Evolutionary conservation across 2,888 invertebrate species (phyloP), one percentile per base, ranked within the genome.

Genomic region (Phortica okadai): DNA sequence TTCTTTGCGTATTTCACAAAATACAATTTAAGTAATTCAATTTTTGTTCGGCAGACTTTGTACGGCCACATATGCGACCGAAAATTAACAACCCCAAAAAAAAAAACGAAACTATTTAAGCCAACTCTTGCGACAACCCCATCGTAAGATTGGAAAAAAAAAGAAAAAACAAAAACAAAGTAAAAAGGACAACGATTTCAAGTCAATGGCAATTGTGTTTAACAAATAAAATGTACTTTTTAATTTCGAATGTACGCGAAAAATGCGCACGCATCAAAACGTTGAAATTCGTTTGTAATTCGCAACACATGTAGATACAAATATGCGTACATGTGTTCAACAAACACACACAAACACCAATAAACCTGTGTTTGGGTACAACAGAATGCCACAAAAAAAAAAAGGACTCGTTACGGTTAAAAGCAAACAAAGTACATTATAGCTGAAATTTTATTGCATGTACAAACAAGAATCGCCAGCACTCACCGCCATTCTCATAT

Each of bases 361-460:
- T 64, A 64, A 33, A 33, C 6, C 50, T 42, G 11, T 33, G 4
- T 54, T 42, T 25, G 42, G 2, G 16, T 45, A 44, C 6, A 7
- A 10, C 10, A 67, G 1, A 21, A 45, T 7, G 69, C 25, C 44
- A 16, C 11, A 33, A 21, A 21, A 4, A 25, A 10, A 66, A 66
- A 33, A 66, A 72, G 54, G 54, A 72, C 70, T 72, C 56, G 56
- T 33, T n/a, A 54, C 56, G 44, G 25, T 67, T 67, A 67, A 67
- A 67, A n/a, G 70, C 70, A 72, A 64, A 72, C 70, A 72, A 72
- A 72, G 70, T 56, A 72, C 70, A 72, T 72, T 54, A 72, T 56
- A 72, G 70, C 70, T 50, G 70, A 72, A 72, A 56, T 72, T 72
- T 72, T 72, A 72, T 72, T 72, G 70, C 56, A 69, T 10, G 42